Conservation (phyloP, 2,113 vertebrate species). For the Dermatemys mawii region DNA sequence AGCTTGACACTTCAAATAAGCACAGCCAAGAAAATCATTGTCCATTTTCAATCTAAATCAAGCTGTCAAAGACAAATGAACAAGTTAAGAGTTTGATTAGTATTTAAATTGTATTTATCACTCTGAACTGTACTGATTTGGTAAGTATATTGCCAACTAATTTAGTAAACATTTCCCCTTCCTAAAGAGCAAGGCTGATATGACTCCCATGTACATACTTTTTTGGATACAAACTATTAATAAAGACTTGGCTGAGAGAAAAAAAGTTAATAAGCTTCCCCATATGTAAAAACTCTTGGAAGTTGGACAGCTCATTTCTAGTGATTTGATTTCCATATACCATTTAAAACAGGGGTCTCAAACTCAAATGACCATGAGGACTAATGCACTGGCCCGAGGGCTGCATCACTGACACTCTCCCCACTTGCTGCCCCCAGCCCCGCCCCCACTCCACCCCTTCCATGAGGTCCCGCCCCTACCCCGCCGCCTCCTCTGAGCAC, state of each 20-base stretch:
- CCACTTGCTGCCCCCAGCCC: too few species aligned
- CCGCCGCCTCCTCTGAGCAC: too few species aligned
- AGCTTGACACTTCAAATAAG: slow-evolving; percentile 50
- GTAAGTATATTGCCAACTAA: slow-evolving; percentile 11
- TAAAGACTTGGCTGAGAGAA: neutral
- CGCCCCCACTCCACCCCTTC: too few species aligned
- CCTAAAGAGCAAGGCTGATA: neutral
- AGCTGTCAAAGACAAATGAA: slow-evolving; percentile 52
- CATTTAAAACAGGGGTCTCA: too few species aligned
- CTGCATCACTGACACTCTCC: too few species aligned
- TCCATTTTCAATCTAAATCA: slow-evolving; percentile 53
- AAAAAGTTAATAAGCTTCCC: neutral
- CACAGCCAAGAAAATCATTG: slow-evolving; percentile 55
- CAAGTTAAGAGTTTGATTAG: slow-evolving; percentile 50
- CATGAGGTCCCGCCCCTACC: too few species aligned
- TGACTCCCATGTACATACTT: slow-evolving; percentile 2
- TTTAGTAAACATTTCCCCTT: slow-evolving; percentile 32
- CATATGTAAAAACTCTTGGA: neutral
- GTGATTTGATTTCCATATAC: slow-evolving; percentile 15
- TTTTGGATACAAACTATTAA: slow-evolving; percentile 2
- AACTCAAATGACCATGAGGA: too few species aligned
- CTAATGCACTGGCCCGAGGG: too few species aligned
- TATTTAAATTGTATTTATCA: slow-evolving; percentile 61
- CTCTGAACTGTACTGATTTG: slow-evolving; percentile 35
- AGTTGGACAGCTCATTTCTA: neutral